Percentiles rank a stretch among this genome's conserved stretches.
Conservation (phyloP, 2,113 vertebrate genomes). For the Siniperca chuatsi region DNA sequence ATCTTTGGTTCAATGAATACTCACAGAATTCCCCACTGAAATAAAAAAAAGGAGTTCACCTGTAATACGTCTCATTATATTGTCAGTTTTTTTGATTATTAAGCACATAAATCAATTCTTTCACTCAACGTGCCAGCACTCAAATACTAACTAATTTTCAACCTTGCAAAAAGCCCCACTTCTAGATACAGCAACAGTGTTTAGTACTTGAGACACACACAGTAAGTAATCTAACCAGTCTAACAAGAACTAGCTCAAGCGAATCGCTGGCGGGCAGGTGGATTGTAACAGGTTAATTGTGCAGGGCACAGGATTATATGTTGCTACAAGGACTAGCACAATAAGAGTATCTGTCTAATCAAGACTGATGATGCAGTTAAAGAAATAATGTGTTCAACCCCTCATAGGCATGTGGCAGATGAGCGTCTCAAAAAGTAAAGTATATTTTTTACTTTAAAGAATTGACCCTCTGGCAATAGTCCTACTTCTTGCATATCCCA, state of each 20-base stretch:
- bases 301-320: neutral
- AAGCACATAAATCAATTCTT: constrained; percentile 23
- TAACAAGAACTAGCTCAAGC: too few species aligned
- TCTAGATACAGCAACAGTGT: neutral
- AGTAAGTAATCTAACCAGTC: too few species aligned
- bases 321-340: neutral
- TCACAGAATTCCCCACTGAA: constrained; percentile 11
- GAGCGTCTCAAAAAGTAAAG: neutral
- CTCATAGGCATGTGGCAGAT: neutral
- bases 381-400: neutral
- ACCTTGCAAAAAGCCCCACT: neutral
- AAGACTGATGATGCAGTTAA: constrained; percentile 4
- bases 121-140: neutral
- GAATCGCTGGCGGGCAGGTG: too few species aligned
- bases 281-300: neutral
- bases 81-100: constrained; percentile 7
- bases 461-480: neutral
- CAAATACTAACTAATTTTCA: neutral
- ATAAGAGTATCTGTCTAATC: constrained; percentile 11
- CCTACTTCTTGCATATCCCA: neutral
- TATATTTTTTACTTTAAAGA: neutral
- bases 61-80: constrained; percentile 10
- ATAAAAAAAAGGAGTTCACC: neutral
- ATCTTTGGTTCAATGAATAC: constrained; percentile 27
- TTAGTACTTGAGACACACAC: neutral